Evolutionary conservation across 23 tunicate species (phyloP), one percentile per base, ranked within the genome.

Genomic region (Ascidia mentula): DNA sequence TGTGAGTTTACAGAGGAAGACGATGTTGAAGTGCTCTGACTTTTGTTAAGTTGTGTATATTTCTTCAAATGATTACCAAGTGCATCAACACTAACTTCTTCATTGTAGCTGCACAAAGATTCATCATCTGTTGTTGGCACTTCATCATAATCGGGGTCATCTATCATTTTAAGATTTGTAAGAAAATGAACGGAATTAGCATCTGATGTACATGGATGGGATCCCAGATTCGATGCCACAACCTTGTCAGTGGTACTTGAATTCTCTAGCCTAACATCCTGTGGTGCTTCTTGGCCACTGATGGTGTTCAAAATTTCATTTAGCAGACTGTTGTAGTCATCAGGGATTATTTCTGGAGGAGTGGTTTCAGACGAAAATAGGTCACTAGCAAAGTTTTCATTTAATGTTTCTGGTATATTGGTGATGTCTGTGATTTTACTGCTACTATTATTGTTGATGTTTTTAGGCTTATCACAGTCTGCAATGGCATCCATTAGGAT

Each of bases 401-500:
- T 53, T 53, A 28, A 6, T 18, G 6, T 35, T 3, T 72, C 75
- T 1, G 20, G 24, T 18, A 3, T 7, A 4, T 15, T 72, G n/a
- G 75, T 3, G 9, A 26, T 36, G 31, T 8, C 32, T 18, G 37
- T 46, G 22, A 26, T 24, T 31, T 34, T 31, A 33, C 65, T 40
- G n/a, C 82, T 70, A 45, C 37, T 74, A 74, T 61, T 78, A 37
- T 78, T 79, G 71, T 79, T 74, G 26, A 59, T 30, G 71, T 45
- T 69, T 17, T 38, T 85, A 32, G 78, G 79, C 59, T 79, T 92
- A 24, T 92, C 97, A 82, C 86, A 87, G 39, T 80, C 38, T 24
- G 85, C 87, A 59, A 93, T 93, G 6, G 98, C 98, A 8, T 88
- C 86, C 6, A 80, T 72, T 6, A 93, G 69, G 30, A 93, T 84